Percentiles rank a stretch among this genome's conserved stretches.
phyloP scores from a whole-genome alignment of 2,888 invertebrate genomes.

The Bimastos eiseni region DNA sequence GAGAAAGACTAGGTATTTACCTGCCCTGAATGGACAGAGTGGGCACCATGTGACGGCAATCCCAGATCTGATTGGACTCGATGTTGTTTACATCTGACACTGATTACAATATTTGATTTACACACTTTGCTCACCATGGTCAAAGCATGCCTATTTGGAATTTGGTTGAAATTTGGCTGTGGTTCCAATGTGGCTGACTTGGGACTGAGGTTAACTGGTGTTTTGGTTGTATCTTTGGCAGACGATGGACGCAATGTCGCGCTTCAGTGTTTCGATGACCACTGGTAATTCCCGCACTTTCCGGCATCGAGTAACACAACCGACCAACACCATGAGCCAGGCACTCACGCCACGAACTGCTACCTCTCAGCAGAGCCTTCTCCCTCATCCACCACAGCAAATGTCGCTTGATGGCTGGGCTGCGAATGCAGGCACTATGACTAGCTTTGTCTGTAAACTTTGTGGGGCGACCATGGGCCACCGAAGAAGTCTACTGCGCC shows the following conservation, averaged over 20 bases:
- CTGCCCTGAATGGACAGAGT: background rate
- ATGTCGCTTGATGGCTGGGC: background rate
- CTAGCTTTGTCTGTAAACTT: constrained; percentile 14
- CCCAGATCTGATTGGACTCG: background rate
- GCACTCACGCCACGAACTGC: background rate
- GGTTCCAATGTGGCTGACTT: background rate
- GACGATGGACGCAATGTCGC: constrained; percentile 1
- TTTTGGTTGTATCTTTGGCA: constrained; percentile 13
- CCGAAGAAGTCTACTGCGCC: background rate
- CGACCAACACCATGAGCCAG: background rate
- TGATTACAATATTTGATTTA: background rate
- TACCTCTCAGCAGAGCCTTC: background rate
- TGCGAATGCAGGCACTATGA: background rate
- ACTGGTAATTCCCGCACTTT: constrained; percentile 6
- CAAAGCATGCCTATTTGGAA: background rate
- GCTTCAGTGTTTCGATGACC: background rate
- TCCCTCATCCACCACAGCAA: background rate
- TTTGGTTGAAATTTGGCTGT: background rate
- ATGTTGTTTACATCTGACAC: background rate
- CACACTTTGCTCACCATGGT: background rate
- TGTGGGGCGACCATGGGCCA: constrained; percentile 15
- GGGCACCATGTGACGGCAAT: background rate
- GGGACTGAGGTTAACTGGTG: background rate
- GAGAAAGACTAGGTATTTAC: background rate
- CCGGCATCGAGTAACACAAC: background rate